Evolutionary conservation across 2,888 invertebrate species (phyloP).

Genomic region (Campoplex capitator): DNA sequence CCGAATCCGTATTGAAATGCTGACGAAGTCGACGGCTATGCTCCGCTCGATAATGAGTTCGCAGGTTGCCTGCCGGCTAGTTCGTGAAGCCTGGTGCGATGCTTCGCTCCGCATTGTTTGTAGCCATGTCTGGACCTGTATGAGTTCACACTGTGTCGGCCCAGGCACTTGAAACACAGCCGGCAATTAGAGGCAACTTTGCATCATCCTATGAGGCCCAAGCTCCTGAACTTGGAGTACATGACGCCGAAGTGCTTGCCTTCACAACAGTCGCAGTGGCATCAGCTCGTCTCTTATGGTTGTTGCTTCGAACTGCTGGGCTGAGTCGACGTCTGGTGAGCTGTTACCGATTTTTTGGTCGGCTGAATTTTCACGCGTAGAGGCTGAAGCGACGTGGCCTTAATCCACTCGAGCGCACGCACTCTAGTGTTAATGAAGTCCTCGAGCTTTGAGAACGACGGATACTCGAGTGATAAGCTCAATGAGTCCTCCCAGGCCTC

Average conservation of each 20-base stretch:
- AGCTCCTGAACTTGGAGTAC: slow-evolving; percentile 17
- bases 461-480: slow-evolving; percentile 20
- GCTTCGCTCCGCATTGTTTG: not conserved
- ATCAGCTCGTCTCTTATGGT: not conserved
- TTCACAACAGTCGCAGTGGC: slow-evolving; percentile 25
- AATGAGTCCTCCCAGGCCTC: slow-evolving; percentile 51
- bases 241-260: not conserved
- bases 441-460: slow-evolving; percentile 24
- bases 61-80: not conserved
- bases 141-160: not conserved
- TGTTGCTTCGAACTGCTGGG: not conserved
- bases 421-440: slow-evolving; percentile 8
- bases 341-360: not conserved
- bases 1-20: not conserved
- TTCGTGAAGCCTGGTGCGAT: slow-evolving; percentile 31
- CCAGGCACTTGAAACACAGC: slow-evolving; percentile 33
- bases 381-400: not conserved
- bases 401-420: slow-evolving; percentile 26
- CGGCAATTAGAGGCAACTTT: not conserved
- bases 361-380: not conserved
- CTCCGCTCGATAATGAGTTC: not conserved
- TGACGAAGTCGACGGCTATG: not conserved
- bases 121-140: not conserved
- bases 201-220: not conserved
- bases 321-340: not conserved